Percentiles rank a stretch among this genome's conserved stretches.
These are phyloP conservation scores for Melipona bicolor DNA, from an alignment of 2,888 invertebrate species.

Conservation along the genomic window DNA sequence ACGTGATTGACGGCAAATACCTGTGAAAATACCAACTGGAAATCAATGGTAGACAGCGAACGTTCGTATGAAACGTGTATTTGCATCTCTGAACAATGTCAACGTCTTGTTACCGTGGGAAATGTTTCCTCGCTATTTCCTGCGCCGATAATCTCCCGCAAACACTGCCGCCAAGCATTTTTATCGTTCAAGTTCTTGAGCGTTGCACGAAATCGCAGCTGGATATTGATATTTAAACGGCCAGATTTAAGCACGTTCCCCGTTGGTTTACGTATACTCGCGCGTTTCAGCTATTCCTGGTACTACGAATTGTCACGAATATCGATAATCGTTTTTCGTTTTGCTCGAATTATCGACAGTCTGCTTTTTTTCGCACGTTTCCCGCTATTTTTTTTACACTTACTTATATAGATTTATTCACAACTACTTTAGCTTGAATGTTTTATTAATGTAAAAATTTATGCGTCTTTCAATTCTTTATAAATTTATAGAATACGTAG, in stretches of 20 bases:
- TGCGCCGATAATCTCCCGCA: constrained; percentile 5
- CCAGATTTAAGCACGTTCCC: background rate
- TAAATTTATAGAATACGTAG: no score
- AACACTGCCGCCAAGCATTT: constrained; percentile 15
- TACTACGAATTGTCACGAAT: constrained; percentile 21
- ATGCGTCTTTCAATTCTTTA: no score
- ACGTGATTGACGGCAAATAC: background rate
- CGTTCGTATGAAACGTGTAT: background rate
- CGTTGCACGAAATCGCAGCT: background rate
- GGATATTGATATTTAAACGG: constrained; percentile 20
- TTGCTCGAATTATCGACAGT: constrained; percentile 49
- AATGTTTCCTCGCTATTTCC: constrained; percentile 16
- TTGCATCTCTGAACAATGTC: constrained; percentile 1
- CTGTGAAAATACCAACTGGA: background rate
- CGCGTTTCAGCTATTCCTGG: background rate
- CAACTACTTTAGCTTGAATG: no score
- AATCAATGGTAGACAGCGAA: constrained; percentile 1
- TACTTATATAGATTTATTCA: no score
- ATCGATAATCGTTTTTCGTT: constrained; percentile 24
- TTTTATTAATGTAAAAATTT: no score
- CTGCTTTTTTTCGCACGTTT: constrained; percentile 10
- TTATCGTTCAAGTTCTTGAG: constrained; percentile 2
- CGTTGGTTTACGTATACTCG: background rate
- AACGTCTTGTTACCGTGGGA: constrained; percentile 13
- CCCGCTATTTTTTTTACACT: no score